These are phyloP conservation scores for Psettodes erumei DNA, from an alignment of 2,113 vertebrate genomes.

Conservation along the genomic window DNA sequence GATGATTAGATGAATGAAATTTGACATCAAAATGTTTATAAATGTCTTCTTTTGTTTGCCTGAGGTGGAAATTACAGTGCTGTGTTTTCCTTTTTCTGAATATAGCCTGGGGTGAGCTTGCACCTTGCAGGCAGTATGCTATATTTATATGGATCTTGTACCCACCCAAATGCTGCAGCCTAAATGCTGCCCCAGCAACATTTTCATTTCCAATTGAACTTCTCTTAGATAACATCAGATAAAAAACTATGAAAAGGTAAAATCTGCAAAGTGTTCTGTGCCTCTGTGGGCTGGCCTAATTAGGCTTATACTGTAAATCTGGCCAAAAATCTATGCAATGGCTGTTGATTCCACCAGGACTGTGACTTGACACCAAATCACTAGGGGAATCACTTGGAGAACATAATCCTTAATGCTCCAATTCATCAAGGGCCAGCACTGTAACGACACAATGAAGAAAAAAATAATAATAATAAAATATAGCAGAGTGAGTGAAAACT, in stretches of 20 bases:
- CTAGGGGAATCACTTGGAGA: slow-evolving; percentile 48
- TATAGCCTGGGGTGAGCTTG: background rate
- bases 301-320: slow-evolving; percentile 58
- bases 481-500: slow-evolving; percentile 56
- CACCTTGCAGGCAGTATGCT: slow-evolving; percentile 4
- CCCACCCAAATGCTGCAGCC: background rate
- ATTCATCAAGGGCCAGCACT: slow-evolving; percentile 54
- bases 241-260: slow-evolving; percentile 48
- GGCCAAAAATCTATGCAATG: slow-evolving; percentile 28
- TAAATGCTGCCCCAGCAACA: slow-evolving; percentile 23
- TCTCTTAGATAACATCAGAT: slow-evolving; percentile 36
- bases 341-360: slow-evolving; percentile 34
- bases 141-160: slow-evolving; percentile 14
- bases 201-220: slow-evolving; percentile 29
- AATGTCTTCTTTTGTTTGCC: slow-evolving; percentile 38
- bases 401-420: slow-evolving; percentile 62
- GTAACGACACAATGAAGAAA: slow-evolving; percentile 48
- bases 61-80: slow-evolving; percentile 22
- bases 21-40: slow-evolving; percentile 47
- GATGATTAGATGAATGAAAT: slow-evolving; percentile 47
- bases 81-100: slow-evolving; percentile 21
- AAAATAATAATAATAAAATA: slow-evolving; percentile 22
- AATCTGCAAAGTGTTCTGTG: slow-evolving; percentile 22
- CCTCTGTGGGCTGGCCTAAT: slow-evolving; percentile 42
- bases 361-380: slow-evolving; percentile 52